Conservation (phyloP, 2,888 invertebrate species). For the Plemyria rubiginata region DNA sequence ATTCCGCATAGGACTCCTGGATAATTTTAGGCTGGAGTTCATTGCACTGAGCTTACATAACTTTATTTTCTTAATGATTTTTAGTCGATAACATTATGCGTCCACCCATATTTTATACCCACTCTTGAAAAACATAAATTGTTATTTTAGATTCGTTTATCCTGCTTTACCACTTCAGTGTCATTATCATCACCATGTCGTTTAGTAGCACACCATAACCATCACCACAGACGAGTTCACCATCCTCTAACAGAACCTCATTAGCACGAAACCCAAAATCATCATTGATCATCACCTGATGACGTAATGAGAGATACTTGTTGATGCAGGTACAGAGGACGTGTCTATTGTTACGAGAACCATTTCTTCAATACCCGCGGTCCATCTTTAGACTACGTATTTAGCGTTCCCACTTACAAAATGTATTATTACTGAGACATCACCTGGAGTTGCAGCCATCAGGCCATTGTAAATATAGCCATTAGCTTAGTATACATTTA, state of each 20-base stretch:
- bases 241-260: constrained; percentile 49
- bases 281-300: constrained; percentile 37
- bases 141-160: not conserved
- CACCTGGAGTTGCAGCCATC: constrained; percentile 47
- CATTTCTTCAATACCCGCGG: constrained; percentile 83
- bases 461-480: constrained; percentile 54
- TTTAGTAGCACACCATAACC: constrained; percentile 15
- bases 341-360: constrained; percentile 83
- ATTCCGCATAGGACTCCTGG: constrained; percentile 61
- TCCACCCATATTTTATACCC: not conserved
- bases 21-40: constrained; percentile 74
- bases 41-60: constrained; percentile 73
- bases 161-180: not conserved
- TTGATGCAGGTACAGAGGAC: constrained; percentile 84
- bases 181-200: constrained; percentile 1
- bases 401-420: constrained; percentile 82
- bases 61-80: constrained; percentile 49
- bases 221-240: constrained; percentile 23
- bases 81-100: constrained; percentile 21
- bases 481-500: constrained; percentile 64
- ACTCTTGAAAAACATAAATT: not conserved
- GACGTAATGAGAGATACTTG: constrained; percentile 59
- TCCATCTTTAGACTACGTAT: constrained; percentile 79
- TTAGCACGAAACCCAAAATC: constrained; percentile 45
- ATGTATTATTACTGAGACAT: constrained; percentile 79